Base-by-base conservation (phyloP, 2,113 vertebrate species). In the Acrocephalus kingi region DNA sequence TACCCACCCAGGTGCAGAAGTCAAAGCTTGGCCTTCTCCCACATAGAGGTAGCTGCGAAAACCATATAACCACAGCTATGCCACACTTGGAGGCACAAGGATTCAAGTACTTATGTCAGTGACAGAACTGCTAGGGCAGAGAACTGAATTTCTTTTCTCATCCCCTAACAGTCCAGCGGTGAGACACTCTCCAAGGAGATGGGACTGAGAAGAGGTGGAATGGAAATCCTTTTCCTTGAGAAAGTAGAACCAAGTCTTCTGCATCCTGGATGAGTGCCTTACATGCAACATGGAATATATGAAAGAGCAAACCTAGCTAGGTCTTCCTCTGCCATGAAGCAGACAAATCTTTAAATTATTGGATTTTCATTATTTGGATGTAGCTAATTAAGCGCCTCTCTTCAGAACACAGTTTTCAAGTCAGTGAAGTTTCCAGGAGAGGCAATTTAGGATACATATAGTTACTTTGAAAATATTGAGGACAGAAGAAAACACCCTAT, bases 161-260 rank as follows among this genome's bases (percentile, higher is more conserved):
- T 35, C 11, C 20, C 13, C 7, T 7, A 16, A 58, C 14, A 59
- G 37, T 43, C 11, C 6, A 1, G 23, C 1, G 0, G 17, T 35
- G 43, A 79, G 48, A 76, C 2, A 3, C 67, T 86, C 39, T 67
- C 48, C 43, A 49, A 31, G 27, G 43, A 81, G 22, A 11, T 33
- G 8, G 19, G 9, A 37, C 24, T 67, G 15, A 59, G 20, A 86
- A 79, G 21, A 46, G 18, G 23, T 56, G 55, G 30, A 69, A 76
- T 8, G 63, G 8, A 86, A 89, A 80, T 17, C 1, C 4, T 63
- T 49, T 67, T 41, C n/a, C 17, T 10, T 76, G 62, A 84, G n/a
- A 54, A 78, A 83, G 24, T 14, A 33, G 51, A 89, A 67, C n/a
- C 13, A 41, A 66, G 24, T 24, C 9, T 55, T 41, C 22, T 72